phyloP scores from a whole-genome alignment of 2,797 vertebrate genomes.

The Myotis planiceps region DNA sequence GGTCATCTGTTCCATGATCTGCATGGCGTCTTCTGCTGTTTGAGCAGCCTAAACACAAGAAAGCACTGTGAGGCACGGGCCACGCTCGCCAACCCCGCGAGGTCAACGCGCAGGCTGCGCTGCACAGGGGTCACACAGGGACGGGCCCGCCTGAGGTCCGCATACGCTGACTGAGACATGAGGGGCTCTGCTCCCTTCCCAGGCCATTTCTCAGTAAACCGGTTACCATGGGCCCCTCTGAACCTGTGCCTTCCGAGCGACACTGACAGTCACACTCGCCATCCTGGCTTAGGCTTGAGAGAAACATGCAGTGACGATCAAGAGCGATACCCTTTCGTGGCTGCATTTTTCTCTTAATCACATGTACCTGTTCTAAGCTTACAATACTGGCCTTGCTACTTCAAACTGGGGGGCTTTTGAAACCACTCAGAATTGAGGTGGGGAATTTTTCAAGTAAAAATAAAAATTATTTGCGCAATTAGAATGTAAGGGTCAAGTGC shows the following conservation, averaged over 20 bases:
- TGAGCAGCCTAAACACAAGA: slow-evolving; percentile 87
- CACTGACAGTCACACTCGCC: slow-evolving; percentile 38
- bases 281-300: background rate
- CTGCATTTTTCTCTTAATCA: background rate
- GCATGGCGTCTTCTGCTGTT: slow-evolving; percentile 89
- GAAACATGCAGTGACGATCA: background rate
- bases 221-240: background rate
- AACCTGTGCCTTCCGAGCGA: background rate
- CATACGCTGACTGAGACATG: slow-evolving; percentile 2
- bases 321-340: rapidly evolving
- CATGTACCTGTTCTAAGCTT: background rate
- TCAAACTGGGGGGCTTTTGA: slow-evolving; percentile 18
- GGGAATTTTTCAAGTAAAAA: slow-evolving; percentile 22
- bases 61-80: background rate
- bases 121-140: background rate
- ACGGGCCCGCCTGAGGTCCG: background rate
- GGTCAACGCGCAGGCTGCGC: too few species aligned
- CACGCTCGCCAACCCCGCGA: rapidly evolving
- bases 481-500: background rate
- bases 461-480: slow-evolving; percentile 56
- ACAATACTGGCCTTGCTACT: background rate
- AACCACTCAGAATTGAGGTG: slow-evolving; percentile 18
- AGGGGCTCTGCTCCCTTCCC: slow-evolving; percentile 9
- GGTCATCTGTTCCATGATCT: slow-evolving; percentile 91
- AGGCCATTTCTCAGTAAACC: background rate